These are phyloP conservation scores for Leuciscus waleckii DNA, from an alignment of 2,797 vertebrate species.

Conservation along the genomic window DNA sequence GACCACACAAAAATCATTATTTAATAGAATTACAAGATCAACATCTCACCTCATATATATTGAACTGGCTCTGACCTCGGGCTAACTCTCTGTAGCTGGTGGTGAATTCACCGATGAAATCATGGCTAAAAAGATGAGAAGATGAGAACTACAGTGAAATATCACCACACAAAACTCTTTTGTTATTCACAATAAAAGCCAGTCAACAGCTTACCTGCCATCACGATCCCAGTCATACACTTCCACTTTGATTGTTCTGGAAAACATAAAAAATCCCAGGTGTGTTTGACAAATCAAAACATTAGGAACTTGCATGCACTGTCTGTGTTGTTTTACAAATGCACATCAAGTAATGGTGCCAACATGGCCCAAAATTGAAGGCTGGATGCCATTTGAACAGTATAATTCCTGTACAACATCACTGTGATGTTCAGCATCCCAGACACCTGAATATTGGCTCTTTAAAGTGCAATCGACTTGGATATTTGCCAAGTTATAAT, in stretches of 20 bases:
- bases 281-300: not conserved
- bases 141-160: not conserved
- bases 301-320: not conserved
- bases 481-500: not conserved
- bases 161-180: not conserved
- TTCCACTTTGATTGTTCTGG: slow-evolving; percentile 96
- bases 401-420: not conserved
- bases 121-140: slow-evolving; percentile 81
- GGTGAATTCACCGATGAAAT: slow-evolving; percentile 96
- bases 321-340: not conserved
- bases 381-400: not conserved
- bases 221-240: slow-evolving; percentile 96
- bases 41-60: slow-evolving; percentile 89
- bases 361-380: not conserved
- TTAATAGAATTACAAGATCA: not conserved
- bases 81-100: slow-evolving; percentile 95
- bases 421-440: not conserved
- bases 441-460: not conserved
- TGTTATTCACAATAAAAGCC: not conserved
- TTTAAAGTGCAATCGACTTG: not conserved
- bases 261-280: slow-evolving; percentile 24
- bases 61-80: slow-evolving; percentile 92
- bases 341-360: too few species aligned
- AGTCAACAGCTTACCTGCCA: slow-evolving; percentile 83
- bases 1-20: not conserved